Evolutionary conservation across 1,140 invertebrate species (phyloP).

Genomic region (Anoplophora glabripennis): DNA sequence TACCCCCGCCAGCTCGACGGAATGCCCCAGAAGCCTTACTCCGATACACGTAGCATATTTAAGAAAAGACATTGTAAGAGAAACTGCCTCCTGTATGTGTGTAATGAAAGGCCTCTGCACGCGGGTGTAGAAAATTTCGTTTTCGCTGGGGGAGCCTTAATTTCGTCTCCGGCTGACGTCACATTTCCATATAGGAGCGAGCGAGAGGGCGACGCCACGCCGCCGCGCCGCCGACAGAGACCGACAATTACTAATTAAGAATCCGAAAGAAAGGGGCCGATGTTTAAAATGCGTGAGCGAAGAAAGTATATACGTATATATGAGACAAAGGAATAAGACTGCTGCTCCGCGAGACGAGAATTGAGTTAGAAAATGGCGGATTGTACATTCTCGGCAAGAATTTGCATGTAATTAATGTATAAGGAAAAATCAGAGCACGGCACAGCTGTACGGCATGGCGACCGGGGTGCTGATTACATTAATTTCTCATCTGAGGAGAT

Average conservation of each 20-base stretch:
- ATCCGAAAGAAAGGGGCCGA: slow-evolving; percentile 48
- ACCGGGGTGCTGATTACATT: slow-evolving; percentile 31
- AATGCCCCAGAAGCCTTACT: slow-evolving; percentile 19
- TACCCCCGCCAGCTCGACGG: neutral
- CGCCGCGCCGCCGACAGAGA: slow-evolving; percentile 30
- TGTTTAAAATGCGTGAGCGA: slow-evolving; percentile 50
- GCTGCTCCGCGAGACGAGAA: slow-evolving; percentile 38
- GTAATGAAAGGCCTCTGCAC: slow-evolving; percentile 46
- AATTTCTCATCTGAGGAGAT: slow-evolving; percentile 32
- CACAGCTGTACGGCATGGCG: slow-evolving; percentile 36
- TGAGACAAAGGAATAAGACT: slow-evolving; percentile 47
- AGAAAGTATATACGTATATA: slow-evolving; percentile 49
- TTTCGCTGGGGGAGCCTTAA: slow-evolving; percentile 48
- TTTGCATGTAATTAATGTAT: slow-evolving; percentile 51
- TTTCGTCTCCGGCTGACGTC: slow-evolving; percentile 46
- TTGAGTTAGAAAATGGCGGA: slow-evolving; percentile 48
- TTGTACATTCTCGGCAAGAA: slow-evolving; percentile 47
- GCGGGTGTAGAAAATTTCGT: slow-evolving; percentile 50
- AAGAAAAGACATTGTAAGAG: slow-evolving; percentile 39
- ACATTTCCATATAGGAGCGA: slow-evolving; percentile 45
- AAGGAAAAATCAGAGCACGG: slow-evolving; percentile 45
- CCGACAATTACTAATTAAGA: slow-evolving; percentile 47
- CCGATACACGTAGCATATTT: slow-evolving; percentile 41
- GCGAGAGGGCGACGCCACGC: slow-evolving; percentile 22
- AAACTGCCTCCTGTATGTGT: slow-evolving; percentile 41